Conservation (phyloP, 2,888 invertebrate genomes). For the Machimus atricapillus region DNA sequence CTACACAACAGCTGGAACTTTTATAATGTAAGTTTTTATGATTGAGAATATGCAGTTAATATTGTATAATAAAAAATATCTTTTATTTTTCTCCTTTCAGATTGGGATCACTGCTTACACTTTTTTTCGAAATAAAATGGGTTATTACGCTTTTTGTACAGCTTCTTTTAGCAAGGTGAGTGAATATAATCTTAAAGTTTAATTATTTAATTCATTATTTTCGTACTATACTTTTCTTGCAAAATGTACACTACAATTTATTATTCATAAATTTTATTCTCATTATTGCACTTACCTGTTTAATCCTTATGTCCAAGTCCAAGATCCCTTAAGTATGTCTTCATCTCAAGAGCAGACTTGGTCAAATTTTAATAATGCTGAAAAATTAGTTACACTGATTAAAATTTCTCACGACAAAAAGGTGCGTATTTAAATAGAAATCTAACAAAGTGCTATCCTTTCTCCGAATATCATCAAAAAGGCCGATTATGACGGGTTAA, state of each 20-base stretch:
- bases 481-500: neutral
- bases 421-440: neutral
- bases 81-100: constrained; percentile 59
- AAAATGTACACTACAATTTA: too few species aligned
- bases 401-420: neutral
- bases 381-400: neutral
- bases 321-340: too few species aligned
- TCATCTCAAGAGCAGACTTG: neutral
- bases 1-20: constrained; percentile 67
- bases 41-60: neutral
- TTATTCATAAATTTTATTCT: too few species aligned
- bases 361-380: neutral
- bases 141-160: constrained; percentile 70
- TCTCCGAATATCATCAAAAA: neutral
- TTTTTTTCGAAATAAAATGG: constrained; percentile 72
- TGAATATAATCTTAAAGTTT: neutral
- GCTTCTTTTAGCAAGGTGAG: constrained; percentile 60
- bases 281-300: too few species aligned
- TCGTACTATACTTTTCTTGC: neutral
- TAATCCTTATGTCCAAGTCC: too few species aligned
- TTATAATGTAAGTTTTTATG: constrained; percentile 68
- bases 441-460: neutral
- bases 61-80: neutral
- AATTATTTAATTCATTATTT: neutral
- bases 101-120: constrained; percentile 66